Base-by-base conservation (phyloP, 2,888 invertebrate species). In the Melinaea marsaeus region DNA sequence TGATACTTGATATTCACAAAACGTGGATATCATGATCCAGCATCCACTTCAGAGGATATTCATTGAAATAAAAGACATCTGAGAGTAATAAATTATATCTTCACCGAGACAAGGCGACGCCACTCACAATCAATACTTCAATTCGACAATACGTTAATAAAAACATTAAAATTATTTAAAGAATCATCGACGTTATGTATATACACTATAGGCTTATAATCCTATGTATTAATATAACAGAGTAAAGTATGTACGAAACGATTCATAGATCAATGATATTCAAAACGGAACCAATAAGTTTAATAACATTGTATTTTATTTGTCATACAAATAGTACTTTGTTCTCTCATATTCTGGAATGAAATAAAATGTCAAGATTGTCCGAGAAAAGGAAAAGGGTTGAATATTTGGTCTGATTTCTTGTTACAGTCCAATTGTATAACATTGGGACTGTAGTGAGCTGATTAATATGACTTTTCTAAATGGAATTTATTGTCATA, bases 61-160 rank as follows among this genome's bases (percentile, higher is more conserved):
- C 62, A 62, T 64, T 62, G 62, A 68, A 67, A 64, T 65, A 64
- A 64, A 65, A 65, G 61, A 63, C 59, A 54, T 62, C 64, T 64
- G 48, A 62, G 37, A 48, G 62, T 65, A 66, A 70, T 63, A 64
- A 64, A 66, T 35, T 57, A 57, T 60, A 13, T 57, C 60, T 60
- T 48, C 56, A 62, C 48, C 64, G 61, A 71, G 70, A 71, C 70
- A 13, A 45, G 55, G 22, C 45, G 70, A 69, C 69, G 70, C 66
- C 70, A 11, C 13, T 2, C 32, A 63, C 54, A 63, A 65, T 68
- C 64, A 64, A 68, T 66, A 60, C 48, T 54, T 13, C 46, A 22
- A 34, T 37, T 37, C 13, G 46, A 9, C 32, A 51, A 59, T 56
- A 6, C 57, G 45, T 34, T 47, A 48, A 13, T 9, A 32, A 33